These are phyloP conservation scores for Trichogramma pretiosum DNA, from an alignment of 1,140 invertebrate genomes.

Conservation along the genomic window DNA sequence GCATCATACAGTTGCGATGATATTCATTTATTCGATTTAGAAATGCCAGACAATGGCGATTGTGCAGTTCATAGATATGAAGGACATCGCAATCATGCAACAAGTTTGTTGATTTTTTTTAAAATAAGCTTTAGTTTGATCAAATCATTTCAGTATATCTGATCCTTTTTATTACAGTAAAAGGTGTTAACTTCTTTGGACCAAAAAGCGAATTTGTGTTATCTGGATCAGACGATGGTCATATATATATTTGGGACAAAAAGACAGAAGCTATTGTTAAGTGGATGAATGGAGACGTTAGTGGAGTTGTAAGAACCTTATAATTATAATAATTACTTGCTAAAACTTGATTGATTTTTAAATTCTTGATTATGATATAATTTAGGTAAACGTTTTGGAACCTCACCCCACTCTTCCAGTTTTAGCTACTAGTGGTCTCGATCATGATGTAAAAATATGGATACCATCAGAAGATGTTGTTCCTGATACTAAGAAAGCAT, in stretches of 20 bases:
- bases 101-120: constrained; percentile 37
- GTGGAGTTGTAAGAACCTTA: constrained; percentile 65
- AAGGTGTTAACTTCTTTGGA: constrained; percentile 91
- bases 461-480: constrained; percentile 62
- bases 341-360: not conserved
- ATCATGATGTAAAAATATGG: constrained; percentile 91
- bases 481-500: constrained; percentile 39
- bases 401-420: constrained; percentile 80
- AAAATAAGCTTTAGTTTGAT: constrained; percentile 4
- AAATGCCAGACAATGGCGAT: constrained; percentile 44
- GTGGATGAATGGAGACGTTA: constrained; percentile 74
- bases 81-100: constrained; percentile 69
- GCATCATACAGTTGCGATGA: constrained; percentile 90
- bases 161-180: constrained; percentile 53
- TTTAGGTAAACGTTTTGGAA: constrained; percentile 83
- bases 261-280: constrained; percentile 80
- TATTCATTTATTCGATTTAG: constrained; percentile 83
- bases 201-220: constrained; percentile 82
- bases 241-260: constrained; percentile 92
- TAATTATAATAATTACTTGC: not conserved
- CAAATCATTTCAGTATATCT: not conserved
- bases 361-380: not conserved
- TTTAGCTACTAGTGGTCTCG: constrained; percentile 83
- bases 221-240: constrained; percentile 91
- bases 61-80: constrained; percentile 67